phyloP scores from a whole-genome alignment of 1,140 invertebrate genomes.

The Drosophila repleta region DNA sequence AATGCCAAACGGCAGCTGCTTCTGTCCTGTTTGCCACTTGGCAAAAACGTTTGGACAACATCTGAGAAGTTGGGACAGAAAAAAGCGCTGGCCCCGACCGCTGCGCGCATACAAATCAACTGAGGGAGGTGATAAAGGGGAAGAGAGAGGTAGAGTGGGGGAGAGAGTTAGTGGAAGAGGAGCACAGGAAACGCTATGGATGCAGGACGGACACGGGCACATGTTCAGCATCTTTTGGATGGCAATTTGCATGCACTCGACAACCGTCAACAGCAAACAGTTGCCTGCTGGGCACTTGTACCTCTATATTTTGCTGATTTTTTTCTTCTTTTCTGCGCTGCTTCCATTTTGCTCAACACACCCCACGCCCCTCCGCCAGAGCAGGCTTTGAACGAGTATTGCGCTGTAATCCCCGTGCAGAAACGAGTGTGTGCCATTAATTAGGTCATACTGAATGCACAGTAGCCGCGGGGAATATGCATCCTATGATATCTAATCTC shows the following conservation, averaged over 20 bases:
- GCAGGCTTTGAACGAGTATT: slow-evolving; percentile 60
- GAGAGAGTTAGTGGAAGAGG: neutral
- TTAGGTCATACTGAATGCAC: slow-evolving; percentile 44
- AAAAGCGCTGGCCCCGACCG: slow-evolving; percentile 30
- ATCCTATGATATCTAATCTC: slow-evolving; percentile 37
- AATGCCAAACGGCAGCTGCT: slow-evolving; percentile 68
- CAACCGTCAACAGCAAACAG: slow-evolving; percentile 80
- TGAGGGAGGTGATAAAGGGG: neutral
- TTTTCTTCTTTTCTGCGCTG: slow-evolving; percentile 11
- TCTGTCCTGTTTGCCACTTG: slow-evolving; percentile 45
- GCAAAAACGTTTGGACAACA: slow-evolving; percentile 79
- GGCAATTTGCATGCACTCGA: slow-evolving; percentile 80
- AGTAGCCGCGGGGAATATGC: slow-evolving; percentile 9
- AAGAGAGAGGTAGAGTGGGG: neutral
- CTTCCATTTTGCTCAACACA: neutral
- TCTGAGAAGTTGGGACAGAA: slow-evolving; percentile 48
- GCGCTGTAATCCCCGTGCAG: slow-evolving; percentile 45
- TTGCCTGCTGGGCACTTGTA: slow-evolving; percentile 54
- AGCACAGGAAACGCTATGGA: neutral
- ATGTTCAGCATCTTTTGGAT: slow-evolving; percentile 79
- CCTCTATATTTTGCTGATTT: slow-evolving; percentile 16
- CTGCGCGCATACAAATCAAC: slow-evolving; percentile 75
- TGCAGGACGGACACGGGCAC: slow-evolving; percentile 43
- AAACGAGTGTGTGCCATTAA: slow-evolving; percentile 47
- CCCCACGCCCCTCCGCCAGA: neutral